Percentiles rank a stretch among this genome's conserved stretches.
Evolutionary conservation across 1,140 invertebrate genomes (phyloP).

Genomic region (Plodia interpunctella): DNA sequence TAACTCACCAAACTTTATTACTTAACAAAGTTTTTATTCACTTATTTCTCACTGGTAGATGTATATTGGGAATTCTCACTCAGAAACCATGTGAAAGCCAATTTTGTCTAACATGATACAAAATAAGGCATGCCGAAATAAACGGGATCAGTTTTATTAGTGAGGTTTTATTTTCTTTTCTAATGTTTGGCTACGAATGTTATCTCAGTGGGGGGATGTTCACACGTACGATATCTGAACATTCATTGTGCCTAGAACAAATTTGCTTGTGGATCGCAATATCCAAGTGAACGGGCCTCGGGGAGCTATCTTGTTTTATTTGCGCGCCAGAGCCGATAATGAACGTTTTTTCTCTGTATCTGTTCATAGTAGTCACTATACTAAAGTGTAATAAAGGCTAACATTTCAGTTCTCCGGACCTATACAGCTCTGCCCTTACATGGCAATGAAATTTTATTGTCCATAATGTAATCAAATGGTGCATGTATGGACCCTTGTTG

Average conservation of each 20-base stretch:
- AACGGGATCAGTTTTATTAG: conserved; percentile 15
- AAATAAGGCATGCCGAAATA: background rate
- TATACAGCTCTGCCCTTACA: conserved; percentile 27
- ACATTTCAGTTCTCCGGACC: conserved; percentile 33
- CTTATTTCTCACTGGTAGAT: background rate
- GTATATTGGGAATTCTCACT: background rate
- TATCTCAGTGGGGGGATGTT: conserved; percentile 43
- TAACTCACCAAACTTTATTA: conserved; percentile 7
- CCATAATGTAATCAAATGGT: conserved; percentile 36
- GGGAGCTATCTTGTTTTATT: conserved; percentile 67
- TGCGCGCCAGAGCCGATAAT: conserved; percentile 62
- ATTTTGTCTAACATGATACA: background rate
- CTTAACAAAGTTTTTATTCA: conserved; percentile 7
- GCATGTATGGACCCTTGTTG: conserved; percentile 26
- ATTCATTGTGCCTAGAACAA: conserved; percentile 67
- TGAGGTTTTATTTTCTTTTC: conserved; percentile 22
- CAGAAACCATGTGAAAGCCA: background rate
- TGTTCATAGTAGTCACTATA: conserved; percentile 51
- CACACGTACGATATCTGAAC: conserved; percentile 54
- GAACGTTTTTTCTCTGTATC: conserved; percentile 62
- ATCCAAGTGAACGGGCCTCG: conserved; percentile 55
- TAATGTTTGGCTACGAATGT: conserved; percentile 42
- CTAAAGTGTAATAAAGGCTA: conserved; percentile 53
- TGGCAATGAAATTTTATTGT: conserved; percentile 44
- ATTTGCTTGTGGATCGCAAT: conserved; percentile 70